phyloP scores from a whole-genome alignment of 2,888 invertebrate species.

The Diploptera punctata region DNA sequence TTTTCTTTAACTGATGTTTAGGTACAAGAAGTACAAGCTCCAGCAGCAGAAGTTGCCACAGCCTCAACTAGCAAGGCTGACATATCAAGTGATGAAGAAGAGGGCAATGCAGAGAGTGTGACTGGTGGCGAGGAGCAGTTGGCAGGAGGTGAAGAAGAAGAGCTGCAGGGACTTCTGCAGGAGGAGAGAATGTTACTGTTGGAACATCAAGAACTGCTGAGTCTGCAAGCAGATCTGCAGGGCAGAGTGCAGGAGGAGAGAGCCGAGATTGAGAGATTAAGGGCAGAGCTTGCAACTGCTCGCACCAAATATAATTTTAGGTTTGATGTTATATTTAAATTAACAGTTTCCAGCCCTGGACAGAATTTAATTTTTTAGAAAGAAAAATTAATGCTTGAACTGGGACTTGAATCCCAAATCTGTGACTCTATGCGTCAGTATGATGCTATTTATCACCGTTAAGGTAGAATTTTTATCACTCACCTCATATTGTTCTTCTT shows the following conservation, averaged over 20 bases:
- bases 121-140: neutral
- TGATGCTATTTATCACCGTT: too few species aligned
- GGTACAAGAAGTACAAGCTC: neutral
- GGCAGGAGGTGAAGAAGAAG: constrained; percentile 32
- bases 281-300: constrained; percentile 54
- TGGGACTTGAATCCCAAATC: too few species aligned
- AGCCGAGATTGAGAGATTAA: constrained; percentile 71
- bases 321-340: too few species aligned
- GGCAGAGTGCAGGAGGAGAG: constrained; percentile 75
- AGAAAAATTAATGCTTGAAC: too few species aligned
- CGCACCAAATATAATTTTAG: constrained; percentile 36
- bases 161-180: constrained; percentile 40
- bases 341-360: too few species aligned
- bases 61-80: constrained; percentile 15
- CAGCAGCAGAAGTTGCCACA: neutral
- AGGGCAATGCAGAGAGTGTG: neutral
- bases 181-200: constrained; percentile 45
- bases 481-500: too few species aligned
- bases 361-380: too few species aligned
- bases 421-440: too few species aligned
- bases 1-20: too few species aligned
- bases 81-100: neutral
- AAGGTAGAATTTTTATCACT: too few species aligned
- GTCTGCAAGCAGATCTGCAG: constrained; percentile 71
- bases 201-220: constrained; percentile 60